These are phyloP conservation scores for Orthonevra nobilis DNA, from an alignment of 2,888 invertebrate species.

Conservation along the genomic window DNA sequence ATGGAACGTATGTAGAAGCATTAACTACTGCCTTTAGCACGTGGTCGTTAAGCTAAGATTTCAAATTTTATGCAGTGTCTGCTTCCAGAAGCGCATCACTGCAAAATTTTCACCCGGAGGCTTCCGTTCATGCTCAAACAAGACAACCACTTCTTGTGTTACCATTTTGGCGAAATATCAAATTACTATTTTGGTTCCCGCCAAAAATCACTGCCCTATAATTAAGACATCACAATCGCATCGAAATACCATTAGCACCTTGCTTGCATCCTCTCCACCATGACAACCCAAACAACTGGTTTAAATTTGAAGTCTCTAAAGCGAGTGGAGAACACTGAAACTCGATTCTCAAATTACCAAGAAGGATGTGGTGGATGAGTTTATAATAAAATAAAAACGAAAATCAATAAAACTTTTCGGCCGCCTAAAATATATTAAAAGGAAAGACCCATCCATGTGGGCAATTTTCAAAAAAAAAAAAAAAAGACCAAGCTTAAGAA, in stretches of 20 bases:
- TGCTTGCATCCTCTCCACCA: slow-evolving; percentile 32
- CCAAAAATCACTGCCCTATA: slow-evolving; percentile 43
- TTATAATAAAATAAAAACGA: background rate
- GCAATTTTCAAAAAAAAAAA: slow-evolving; percentile 19
- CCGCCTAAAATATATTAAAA: slow-evolving; percentile 43
- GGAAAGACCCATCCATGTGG: slow-evolving; percentile 14
- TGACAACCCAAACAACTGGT: slow-evolving; percentile 37
- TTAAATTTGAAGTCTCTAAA: slow-evolving; percentile 28
- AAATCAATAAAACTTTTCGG: slow-evolving; percentile 28
- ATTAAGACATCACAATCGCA: slow-evolving; percentile 62
- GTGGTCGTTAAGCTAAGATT: background rate
- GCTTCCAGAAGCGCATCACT: slow-evolving; percentile 24
- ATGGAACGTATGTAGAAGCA: no score
- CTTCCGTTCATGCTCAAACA: slow-evolving; percentile 34
- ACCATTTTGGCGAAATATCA: slow-evolving; percentile 42
- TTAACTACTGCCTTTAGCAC: slow-evolving; percentile 12
- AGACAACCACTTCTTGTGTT: slow-evolving; percentile 47
- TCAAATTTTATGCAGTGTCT: background rate
- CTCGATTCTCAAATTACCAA: slow-evolving; percentile 54
- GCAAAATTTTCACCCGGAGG: slow-evolving; percentile 41
- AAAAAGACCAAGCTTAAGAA: slow-evolving; percentile 29
- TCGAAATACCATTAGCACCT: slow-evolving; percentile 63
- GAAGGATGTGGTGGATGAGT: slow-evolving; percentile 36
- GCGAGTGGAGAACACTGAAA: slow-evolving; percentile 10
- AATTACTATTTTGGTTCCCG: slow-evolving; percentile 37